Conservation (phyloP, 2,113 vertebrate genomes). For the Synchiropus splendidus region DNA sequence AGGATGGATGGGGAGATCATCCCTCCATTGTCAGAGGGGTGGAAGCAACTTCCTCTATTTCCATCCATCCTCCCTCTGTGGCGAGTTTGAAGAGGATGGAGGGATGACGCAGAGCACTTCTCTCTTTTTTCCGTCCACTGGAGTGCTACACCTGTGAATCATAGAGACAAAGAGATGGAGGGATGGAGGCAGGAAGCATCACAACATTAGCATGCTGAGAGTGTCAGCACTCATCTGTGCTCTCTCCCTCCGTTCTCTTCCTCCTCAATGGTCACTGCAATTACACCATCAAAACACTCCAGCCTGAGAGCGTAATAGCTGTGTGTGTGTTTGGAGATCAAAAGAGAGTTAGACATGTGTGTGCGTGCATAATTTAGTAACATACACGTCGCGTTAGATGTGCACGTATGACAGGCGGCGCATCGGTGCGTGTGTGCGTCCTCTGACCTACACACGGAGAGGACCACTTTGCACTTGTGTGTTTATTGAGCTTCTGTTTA, state of each 20-base stretch:
- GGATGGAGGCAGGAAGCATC: constrained; percentile 21
- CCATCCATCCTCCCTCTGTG: constrained; percentile 17
- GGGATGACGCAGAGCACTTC: constrained; percentile 32
- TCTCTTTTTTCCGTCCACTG: constrained; percentile 34
- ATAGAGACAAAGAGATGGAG: constrained; percentile 48
- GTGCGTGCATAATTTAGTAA: constrained; percentile 42
- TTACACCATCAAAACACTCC: constrained; percentile 77
- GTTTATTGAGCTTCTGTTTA: constrained; percentile 15
- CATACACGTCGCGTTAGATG: constrained; percentile 39
- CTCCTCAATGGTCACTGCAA: constrained; percentile 72
- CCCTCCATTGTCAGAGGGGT: constrained; percentile 51
- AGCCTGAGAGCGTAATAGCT: constrained; percentile 74
- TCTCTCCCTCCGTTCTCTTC: constrained; percentile 55
- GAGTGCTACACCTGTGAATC: constrained; percentile 56
- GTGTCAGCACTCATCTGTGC: constrained; percentile 65
- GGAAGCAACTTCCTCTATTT: constrained; percentile 49
- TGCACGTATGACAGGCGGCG: constrained; percentile 47
- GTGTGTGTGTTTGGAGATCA: constrained; percentile 12
- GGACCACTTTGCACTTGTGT: constrained; percentile 25
- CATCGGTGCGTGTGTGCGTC: constrained; percentile 19
- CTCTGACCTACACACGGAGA: constrained; percentile 24
- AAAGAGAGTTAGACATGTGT: constrained; percentile 8
- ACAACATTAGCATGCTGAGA: constrained; percentile 71
- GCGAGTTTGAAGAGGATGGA: constrained; percentile 44
- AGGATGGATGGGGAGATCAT: constrained; percentile 59